Evolutionary conservation across 2,888 invertebrate species (phyloP), one percentile per base, ranked within the genome.

Genomic region (Acronicta leporina): DNA sequence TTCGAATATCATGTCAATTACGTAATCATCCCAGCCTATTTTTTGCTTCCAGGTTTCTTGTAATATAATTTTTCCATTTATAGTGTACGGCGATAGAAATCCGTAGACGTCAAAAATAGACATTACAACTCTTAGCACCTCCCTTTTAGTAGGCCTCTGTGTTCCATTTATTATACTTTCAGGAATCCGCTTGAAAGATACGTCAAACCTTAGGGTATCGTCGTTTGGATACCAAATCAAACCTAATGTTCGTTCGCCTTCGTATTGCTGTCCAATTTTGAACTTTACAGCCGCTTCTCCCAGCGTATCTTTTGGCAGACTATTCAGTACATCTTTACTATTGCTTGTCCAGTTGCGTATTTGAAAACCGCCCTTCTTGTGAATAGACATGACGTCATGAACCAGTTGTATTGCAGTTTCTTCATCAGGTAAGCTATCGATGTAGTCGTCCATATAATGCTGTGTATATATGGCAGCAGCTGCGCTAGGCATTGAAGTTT

Each of bases 401-500:
- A 5, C 35, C 5, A 35, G 13, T 5, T 35, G 0, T 5, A 35
- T 13, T 5, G 5, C 3, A 2, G 35, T 13, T 5, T 5, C 2
- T 5, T 2, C 4, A 5, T 35, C 35, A 2, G 35, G 35, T 13
- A 5, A 5, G 5, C 35, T 35, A 5, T 35, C 35, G 3, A 35
- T 35, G 13, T 35, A 35, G 11, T 35, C 35, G 5, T 35, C 35
- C 35, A 35, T 35, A 35, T 35, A 35, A 13, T 35, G 35, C 5
- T 35, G 35, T 35, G 2, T 13, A 2, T 2, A 5, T 35, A 35
- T 35, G 5, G 35, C 35, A 2, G 3, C 35, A 35, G 63, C 73
- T 0, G 77, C 71, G 14, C 40, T 49, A 0, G 73, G 73, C 38
- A 42, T 11, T 5, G 11, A 6, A 1, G 11, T 13, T 35, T 3